Conservation (phyloP, 2,113 vertebrate species). For the Acinonyx jubatus region DNA sequence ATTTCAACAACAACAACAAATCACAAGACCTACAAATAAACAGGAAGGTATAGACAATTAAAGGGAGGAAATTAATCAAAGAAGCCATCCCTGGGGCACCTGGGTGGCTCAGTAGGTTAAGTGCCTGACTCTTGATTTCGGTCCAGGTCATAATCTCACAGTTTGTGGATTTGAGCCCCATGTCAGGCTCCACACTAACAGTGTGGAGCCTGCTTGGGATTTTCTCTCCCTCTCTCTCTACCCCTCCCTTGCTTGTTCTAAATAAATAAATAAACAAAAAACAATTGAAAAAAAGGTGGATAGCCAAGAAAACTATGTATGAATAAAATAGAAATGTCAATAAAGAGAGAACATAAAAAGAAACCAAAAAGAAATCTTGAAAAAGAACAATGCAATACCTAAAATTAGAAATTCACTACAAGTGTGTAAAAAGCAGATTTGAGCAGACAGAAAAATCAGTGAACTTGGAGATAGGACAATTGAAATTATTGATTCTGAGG, state of each 20-base stretch:
- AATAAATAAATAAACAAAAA: too few species aligned
- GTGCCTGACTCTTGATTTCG: too few species aligned
- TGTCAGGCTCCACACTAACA: too few species aligned
- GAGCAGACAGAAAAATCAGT: not conserved
- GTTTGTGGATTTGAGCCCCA: too few species aligned
- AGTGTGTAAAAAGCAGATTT: not conserved
- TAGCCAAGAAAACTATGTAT: not conserved
- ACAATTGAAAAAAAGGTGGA: too few species aligned
- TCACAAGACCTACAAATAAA: not conserved
- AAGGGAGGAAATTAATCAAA: not conserved
- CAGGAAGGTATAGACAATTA: not conserved
- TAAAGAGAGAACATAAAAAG: not conserved
- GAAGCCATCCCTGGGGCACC: not conserved
- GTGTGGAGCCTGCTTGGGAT: too few species aligned
- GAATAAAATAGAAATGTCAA: not conserved
- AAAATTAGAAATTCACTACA: not conserved
- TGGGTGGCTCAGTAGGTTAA: too few species aligned
- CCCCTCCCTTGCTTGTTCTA: too few species aligned
- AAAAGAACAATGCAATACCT: not conserved
- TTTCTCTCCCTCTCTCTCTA: too few species aligned
- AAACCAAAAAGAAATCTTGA: not conserved
- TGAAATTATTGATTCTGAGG: not conserved
- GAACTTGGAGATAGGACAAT: not conserved
- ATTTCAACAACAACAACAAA: not conserved
- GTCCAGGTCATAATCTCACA: too few species aligned